These are phyloP conservation scores for Lordiphosa clarofinis DNA, from an alignment of 1,140 invertebrate genomes.

Conservation along the genomic window DNA sequence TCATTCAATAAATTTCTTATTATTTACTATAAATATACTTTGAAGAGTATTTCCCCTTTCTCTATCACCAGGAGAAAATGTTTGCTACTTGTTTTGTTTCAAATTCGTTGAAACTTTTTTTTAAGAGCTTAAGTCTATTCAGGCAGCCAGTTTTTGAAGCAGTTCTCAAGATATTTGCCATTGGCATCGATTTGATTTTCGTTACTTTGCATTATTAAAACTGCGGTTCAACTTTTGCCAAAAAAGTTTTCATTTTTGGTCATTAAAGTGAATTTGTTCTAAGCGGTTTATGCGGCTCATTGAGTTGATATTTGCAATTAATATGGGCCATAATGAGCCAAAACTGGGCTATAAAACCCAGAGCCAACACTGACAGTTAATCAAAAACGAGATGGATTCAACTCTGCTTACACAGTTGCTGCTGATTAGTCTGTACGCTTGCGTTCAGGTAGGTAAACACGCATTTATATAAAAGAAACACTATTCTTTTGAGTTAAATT, in stretches of 20 bases:
- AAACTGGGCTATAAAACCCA: conserved; percentile 18
- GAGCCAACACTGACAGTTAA: background rate
- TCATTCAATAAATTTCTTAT: too few relatives aligned
- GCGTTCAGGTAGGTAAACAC: background rate
- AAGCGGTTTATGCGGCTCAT: conserved; percentile 47
- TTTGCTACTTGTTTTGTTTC: conserved; percentile 48
- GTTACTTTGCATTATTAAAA: conserved; percentile 57
- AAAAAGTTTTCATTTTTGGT: conserved; percentile 20
- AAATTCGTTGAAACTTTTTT: conserved; percentile 36
- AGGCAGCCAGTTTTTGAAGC: conserved; percentile 55
- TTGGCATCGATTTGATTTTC: conserved; percentile 61
- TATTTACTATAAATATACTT: too few relatives aligned
- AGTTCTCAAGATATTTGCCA: conserved; percentile 60
- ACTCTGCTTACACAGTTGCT: background rate
- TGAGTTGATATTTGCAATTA: conserved; percentile 63
- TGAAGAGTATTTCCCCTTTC: too few relatives aligned
- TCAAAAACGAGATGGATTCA: conserved; percentile 19
- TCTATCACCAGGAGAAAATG: background rate
- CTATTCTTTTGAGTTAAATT: background rate
- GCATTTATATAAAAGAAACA: too few relatives aligned
- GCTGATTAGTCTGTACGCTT: background rate
- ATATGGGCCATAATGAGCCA: conserved; percentile 24
- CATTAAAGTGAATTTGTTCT: conserved; percentile 21
- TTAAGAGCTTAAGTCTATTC: conserved; percentile 34
- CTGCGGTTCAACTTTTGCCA: conserved; percentile 54